These are phyloP conservation scores for Ovis canadensis DNA, from an alignment of 2,113 vertebrate genomes.

Conservation along the genomic window DNA sequence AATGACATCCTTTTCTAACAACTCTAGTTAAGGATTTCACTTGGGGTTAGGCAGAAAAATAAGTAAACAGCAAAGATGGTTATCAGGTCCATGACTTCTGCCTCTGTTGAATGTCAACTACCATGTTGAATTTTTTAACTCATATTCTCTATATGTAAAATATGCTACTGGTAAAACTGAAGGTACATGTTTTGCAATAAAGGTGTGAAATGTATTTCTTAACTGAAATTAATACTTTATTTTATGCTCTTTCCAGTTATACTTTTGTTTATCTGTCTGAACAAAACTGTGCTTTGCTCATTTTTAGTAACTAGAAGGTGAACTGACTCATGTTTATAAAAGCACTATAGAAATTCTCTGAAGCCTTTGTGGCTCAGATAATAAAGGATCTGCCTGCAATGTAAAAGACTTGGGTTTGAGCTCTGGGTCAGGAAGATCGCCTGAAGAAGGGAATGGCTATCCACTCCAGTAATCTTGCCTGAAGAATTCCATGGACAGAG, in stretches of 20 bases:
- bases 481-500: neutral
- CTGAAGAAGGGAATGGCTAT: neutral
- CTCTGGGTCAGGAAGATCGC: neutral
- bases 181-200: neutral
- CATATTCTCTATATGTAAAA: neutral
- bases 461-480: neutral
- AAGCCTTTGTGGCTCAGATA: neutral
- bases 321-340: neutral
- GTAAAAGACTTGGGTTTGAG: fast-evolving
- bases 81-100: neutral
- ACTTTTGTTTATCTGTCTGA: neutral
- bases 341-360: neutral
- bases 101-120: neutral
- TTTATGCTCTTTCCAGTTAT: neutral
- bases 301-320: neutral
- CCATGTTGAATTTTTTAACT: neutral
- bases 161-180: neutral
- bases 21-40: neutral
- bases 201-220: neutral
- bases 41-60: neutral
- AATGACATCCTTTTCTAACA: neutral
- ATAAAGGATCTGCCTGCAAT: neutral
- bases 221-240: neutral
- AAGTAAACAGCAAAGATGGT: neutral
- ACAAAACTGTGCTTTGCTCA: neutral